These are phyloP conservation scores for Hemibagrus wyckioides DNA, from an alignment of 2,113 vertebrate species.

Conservation along the genomic window DNA sequence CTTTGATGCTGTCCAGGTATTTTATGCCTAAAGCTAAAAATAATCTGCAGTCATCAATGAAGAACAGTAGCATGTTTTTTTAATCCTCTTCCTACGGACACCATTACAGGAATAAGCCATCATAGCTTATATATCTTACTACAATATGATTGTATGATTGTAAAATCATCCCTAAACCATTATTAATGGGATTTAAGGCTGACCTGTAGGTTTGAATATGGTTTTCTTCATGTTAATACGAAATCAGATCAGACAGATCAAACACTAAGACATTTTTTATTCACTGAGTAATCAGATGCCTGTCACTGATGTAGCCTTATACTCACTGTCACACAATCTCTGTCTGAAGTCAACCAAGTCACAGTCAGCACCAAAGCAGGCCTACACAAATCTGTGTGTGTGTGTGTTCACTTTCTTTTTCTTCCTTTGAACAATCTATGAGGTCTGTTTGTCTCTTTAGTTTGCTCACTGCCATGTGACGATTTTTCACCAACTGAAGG, in stretches of 20 bases:
- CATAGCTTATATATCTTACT: background rate
- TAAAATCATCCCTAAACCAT: no score
- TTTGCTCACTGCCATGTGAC: slow-evolving; percentile 24
- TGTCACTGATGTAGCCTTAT: slow-evolving; percentile 33
- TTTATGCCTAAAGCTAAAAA: slow-evolving; percentile 8
- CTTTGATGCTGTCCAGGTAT: background rate
- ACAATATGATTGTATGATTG: background rate
- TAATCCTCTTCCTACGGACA: background rate
- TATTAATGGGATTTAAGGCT: background rate
- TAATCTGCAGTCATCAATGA: background rate
- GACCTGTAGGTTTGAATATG: background rate
- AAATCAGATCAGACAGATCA: slow-evolving; percentile 21
- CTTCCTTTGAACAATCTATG: slow-evolving; percentile 29
- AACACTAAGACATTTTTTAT: slow-evolving; percentile 1
- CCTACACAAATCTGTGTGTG: slow-evolving; percentile 4
- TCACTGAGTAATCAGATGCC: slow-evolving; percentile 25
- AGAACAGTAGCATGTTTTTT: background rate
- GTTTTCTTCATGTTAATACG: slow-evolving; percentile 10
- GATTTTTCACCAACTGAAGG: slow-evolving; percentile 13
- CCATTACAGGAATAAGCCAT: background rate
- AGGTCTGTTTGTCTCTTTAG: slow-evolving; percentile 22
- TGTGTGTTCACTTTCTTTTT: slow-evolving; percentile 23
- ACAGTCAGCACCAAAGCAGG: slow-evolving; percentile 28
- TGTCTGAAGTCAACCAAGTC: slow-evolving; percentile 27
- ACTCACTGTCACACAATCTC: slow-evolving; percentile 26